These are phyloP conservation scores for Xenentodon cancila DNA, from an alignment of 2,797 vertebrate species.

Conservation along the genomic window DNA sequence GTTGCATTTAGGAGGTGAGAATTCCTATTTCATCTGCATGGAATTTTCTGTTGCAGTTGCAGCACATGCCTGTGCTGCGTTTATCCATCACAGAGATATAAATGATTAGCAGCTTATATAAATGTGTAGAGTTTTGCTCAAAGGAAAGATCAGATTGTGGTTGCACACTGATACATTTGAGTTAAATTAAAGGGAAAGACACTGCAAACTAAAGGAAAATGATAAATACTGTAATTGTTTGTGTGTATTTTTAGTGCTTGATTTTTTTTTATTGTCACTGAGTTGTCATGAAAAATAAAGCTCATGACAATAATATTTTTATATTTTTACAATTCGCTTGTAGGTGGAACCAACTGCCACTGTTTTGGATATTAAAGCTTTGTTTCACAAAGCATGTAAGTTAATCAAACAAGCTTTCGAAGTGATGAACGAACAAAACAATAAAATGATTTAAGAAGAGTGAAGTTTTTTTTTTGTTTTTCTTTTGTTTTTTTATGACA, in stretches of 20 bases:
- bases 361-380: slow-evolving; percentile 91
- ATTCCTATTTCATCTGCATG: slow-evolving; percentile 53
- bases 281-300: neutral
- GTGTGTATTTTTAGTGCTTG: slow-evolving; percentile 2
- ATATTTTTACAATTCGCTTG: slow-evolving; percentile 29
- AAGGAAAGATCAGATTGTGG: slow-evolving; percentile 6
- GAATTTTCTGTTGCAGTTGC: slow-evolving; percentile 55
- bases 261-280: neutral
- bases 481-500: slow-evolving; percentile 55
- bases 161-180: slow-evolving; percentile 6
- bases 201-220: neutral
- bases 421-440: neutral
- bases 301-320: neutral
- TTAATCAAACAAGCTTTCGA: neutral
- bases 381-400: slow-evolving; percentile 92
- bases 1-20: slow-evolving; percentile 68
- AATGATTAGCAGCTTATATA: slow-evolving; percentile 34
- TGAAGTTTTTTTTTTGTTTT: slow-evolving; percentile 10
- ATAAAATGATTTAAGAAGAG: neutral
- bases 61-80: slow-evolving; percentile 21
- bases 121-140: slow-evolving; percentile 20
- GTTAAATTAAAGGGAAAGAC: too few relatives aligned
- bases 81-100: neutral
- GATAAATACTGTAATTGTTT: neutral
- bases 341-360: slow-evolving; percentile 95